Base-by-base conservation (phyloP, 2,113 vertebrate genomes). In the Myotis brandtii region DNA sequence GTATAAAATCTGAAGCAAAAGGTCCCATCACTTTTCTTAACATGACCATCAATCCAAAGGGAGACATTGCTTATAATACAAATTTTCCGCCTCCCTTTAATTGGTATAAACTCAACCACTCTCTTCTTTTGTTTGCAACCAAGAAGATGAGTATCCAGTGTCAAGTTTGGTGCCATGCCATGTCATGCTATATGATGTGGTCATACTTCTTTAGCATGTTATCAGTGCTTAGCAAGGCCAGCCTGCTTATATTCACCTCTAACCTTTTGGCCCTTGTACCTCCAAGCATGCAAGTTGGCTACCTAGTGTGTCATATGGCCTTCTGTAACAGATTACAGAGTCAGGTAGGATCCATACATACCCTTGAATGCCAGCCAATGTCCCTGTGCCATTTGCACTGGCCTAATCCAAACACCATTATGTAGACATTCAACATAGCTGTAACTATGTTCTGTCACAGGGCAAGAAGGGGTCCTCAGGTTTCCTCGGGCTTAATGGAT, bases 401-500 rank as follows among this genome's bases (percentile, higher is more conserved):
- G 17, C 13, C 12, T 87, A 69, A 69, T 82, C 16, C 34, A 59
- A 73, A 96, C 14, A 80, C 9, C 40, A 79, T 64, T 83, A 48
- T 62, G 16, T 48, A 91, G 56, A 25, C 10, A 92, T 66, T 82
- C 8, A 94, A 77, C 37, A 96, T 86, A 48, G 0, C 66, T 4
- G 37, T 98, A 95, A 50, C 50, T 25, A 0, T 95, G 48, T 97
- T 97, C 56, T 97, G 81, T 97, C 76, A 20, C 89, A 97, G 97
- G 99, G 99, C 25, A 96, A 93, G 75, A 67, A 96, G 27, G 99
- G 99, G 32, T 82, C 97, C 20, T 69, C 97, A 46, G 99, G 99
- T 56, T 95, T 97, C 92, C 93, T 97, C 64, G 99, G 99, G 86
- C 83, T 96, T 76, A 97, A 97, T 96, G 98, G 98, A 93, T 98